Conservation (phyloP, 2,113 vertebrate genomes). For the Lycaon pictus region DNA sequence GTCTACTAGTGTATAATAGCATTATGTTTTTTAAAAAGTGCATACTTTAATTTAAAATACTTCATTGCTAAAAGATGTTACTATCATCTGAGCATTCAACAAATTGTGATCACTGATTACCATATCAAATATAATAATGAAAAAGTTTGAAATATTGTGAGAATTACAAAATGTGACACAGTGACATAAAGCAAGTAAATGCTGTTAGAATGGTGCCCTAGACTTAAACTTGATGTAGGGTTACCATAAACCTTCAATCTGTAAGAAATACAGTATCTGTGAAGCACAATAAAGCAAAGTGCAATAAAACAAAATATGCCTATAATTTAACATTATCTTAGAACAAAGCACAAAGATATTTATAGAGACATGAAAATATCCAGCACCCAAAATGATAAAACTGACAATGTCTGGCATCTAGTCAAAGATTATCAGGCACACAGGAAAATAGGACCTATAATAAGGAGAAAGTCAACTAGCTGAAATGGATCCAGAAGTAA, state of each 20-base stretch:
- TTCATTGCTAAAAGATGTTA: not conserved
- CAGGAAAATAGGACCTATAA: not conserved
- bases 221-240: not conserved
- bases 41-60: not conserved
- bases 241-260: not conserved
- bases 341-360: not conserved
- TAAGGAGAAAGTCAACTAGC: not conserved
- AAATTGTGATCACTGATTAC: not conserved
- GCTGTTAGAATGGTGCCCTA: not conserved
- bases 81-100: not conserved
- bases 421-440: not conserved
- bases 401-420: not conserved
- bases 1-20: not conserved
- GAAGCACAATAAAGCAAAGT: not conserved
- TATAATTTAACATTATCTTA: slow-evolving; percentile 15
- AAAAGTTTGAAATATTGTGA: not conserved
- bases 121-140: not conserved
- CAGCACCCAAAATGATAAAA: not conserved
- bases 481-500: not conserved
- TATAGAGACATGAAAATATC: not conserved
- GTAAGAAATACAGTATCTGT: not conserved
- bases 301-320: not conserved
- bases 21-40: not conserved
- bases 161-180: not conserved
- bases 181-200: not conserved